phyloP scores from a whole-genome alignment of 1,140 invertebrate species.

The Drosophila littoralis region DNA sequence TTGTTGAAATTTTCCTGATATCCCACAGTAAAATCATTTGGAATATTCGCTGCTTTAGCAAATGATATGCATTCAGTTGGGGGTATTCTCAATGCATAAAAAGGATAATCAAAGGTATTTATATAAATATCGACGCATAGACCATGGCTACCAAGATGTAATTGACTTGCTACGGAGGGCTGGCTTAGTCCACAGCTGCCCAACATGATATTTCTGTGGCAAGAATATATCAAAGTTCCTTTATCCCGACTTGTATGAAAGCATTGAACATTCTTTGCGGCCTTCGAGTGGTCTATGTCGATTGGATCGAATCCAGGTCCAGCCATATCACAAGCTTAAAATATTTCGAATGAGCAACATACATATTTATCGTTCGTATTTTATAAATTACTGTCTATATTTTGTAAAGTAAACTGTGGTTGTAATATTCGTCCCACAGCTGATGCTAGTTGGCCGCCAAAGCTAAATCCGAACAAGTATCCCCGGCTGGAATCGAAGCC shows the following conservation, averaged over 20 bases:
- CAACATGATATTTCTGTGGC: slow-evolving; percentile 78
- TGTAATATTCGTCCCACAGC: slow-evolving; percentile 64
- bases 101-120: slow-evolving; percentile 77
- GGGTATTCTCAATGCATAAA: slow-evolving; percentile 66
- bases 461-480: slow-evolving; percentile 83
- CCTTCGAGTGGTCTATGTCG: slow-evolving; percentile 62
- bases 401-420: slow-evolving; percentile 50
- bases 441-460: slow-evolving; percentile 75
- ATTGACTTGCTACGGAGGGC: slow-evolving; percentile 67
- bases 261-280: slow-evolving; percentile 77
- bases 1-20: slow-evolving; percentile 74
- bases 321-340: slow-evolving; percentile 80
- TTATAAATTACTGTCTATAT: slow-evolving; percentile 58
- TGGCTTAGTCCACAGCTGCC: slow-evolving; percentile 75
- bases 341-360: not conserved
- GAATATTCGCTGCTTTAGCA: slow-evolving; percentile 51
- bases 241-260: slow-evolving; percentile 80
- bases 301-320: slow-evolving; percentile 81
- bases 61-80: slow-evolving; percentile 57
- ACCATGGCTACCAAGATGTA: slow-evolving; percentile 77
- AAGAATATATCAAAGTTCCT: slow-evolving; percentile 72
- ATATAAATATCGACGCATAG: slow-evolving; percentile 81
- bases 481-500: slow-evolving; percentile 68
- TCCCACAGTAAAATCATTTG: slow-evolving; percentile 67
- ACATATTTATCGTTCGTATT: not conserved